phyloP scores from a whole-genome alignment of 2,113 vertebrate species.

The Poicephalus meyeri region DNA sequence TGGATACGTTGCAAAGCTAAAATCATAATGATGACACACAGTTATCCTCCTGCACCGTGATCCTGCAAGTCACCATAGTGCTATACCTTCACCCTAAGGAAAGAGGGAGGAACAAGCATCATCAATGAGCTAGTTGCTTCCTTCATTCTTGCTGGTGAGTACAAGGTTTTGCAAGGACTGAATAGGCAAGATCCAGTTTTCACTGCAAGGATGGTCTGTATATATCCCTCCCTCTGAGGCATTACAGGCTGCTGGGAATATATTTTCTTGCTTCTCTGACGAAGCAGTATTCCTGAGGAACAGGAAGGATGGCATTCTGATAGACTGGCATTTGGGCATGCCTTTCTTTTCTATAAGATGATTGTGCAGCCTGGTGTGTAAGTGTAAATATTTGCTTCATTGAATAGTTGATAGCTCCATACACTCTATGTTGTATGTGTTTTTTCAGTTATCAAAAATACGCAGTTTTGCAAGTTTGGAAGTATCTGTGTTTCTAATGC shows the following conservation, averaged over 20 bases:
- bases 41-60: neutral
- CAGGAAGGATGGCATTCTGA: neutral
- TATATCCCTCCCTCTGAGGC: neutral
- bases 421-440: neutral
- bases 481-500: neutral
- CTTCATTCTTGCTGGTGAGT: neutral
- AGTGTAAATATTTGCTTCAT: neutral
- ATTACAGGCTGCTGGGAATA: neutral
- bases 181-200: neutral
- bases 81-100: neutral
- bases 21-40: rapidly evolving
- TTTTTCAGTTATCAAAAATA: neutral
- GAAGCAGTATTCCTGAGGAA: neutral
- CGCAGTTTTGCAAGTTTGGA: neutral
- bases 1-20: neutral
- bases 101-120: rapidly evolving
- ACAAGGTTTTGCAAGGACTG: neutral
- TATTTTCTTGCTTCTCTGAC: neutral
- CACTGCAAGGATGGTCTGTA: neutral
- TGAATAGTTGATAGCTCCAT: neutral
- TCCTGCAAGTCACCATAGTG: neutral
- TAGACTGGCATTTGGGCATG: neutral
- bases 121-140: neutral
- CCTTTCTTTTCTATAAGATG: neutral
- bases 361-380: neutral